Evolutionary conservation across 92 coral and sea anemone genomes (phyloP).

Genomic region (Chrysogorgia sp.): DNA sequence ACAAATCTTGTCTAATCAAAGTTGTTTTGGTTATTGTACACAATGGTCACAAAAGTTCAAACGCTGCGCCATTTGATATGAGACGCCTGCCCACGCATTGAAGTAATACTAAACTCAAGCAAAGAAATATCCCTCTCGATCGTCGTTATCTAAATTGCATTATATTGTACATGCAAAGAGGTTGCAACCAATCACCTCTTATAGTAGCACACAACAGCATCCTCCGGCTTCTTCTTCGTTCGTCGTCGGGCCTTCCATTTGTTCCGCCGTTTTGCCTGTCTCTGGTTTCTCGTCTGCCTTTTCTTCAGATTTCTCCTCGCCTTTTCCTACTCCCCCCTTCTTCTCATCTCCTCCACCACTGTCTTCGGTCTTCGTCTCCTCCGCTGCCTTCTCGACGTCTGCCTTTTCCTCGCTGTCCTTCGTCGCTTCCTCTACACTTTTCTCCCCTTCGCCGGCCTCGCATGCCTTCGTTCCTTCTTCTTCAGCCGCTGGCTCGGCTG

Average conservation of each 20-base stretch:
- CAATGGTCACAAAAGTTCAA: no score
- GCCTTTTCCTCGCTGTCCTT: background rate
- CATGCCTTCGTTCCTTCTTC: background rate
- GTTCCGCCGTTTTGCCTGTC: background rate
- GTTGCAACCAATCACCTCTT: no score
- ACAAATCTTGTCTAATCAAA: no score
- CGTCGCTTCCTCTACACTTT: background rate
- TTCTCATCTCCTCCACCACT: background rate
- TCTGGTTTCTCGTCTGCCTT: background rate
- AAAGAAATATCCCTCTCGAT: no score
- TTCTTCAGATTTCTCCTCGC: background rate
- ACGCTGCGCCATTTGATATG: no score
- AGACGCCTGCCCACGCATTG: no score
- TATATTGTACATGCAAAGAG: no score
- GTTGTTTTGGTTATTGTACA: no score
- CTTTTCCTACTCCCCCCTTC: background rate
- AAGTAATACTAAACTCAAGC: no score
- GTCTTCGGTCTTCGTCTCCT: background rate
- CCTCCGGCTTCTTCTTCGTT: background rate
- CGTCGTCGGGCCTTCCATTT: no score
- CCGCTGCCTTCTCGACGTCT: background rate
- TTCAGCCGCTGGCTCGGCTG: background rate
- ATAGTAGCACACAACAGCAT: background rate
- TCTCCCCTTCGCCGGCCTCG: background rate
- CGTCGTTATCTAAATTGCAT: no score